Base-by-base conservation (phyloP, 2,888 invertebrate species). In the Brachycybe producta region DNA sequence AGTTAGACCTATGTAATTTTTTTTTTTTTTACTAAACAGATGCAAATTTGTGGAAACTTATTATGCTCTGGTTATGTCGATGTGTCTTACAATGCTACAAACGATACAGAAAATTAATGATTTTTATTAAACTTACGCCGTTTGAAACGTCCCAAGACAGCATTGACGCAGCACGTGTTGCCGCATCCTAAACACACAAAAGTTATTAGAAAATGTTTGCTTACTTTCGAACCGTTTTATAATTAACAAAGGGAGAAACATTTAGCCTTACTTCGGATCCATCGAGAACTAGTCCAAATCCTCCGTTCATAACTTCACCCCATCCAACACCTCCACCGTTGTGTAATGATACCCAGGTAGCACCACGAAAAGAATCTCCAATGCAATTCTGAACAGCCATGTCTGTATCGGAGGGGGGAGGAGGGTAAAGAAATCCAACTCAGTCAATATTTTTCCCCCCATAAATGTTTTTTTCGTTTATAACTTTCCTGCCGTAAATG, bases 231-330 rank as follows among this genome's bases (percentile, higher is more conserved):
- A 15, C 13, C 7, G 8, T 13, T 38, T 13, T 7, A 38, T 5
- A 56, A 51, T 24, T 46, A 52, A 35, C 8, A 30, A 7, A 30
- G 45, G 44, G 35, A 45, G 8, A 17, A 11, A 48, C 24, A 32
- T 1, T 2, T 23, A 48, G 19, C 40, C 59, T 59, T 59, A 67
- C 68, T 56, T 67, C 59, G 2, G 67, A 64, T 32, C 77, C 77
- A 61, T 77, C 76, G 27, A 77, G 62, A 1, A 78, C 65, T 47
- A 78, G 61, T 5, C 77, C 77, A 62, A 78, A 78, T 13, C 76
- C 76, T 13, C 77, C 77, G 61, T 78, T 77, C 13, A 74, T 72
- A 3, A 73, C 76, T 61, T 77, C 76, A n/a, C 76, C 76, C 75
- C 73, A 74, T 51, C 74, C 74, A 13, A 72, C 71, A 5, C 75